These are phyloP conservation scores for Shinisaurus crocodilurus DNA, from an alignment of 2,113 vertebrate species.

Conservation along the genomic window DNA sequence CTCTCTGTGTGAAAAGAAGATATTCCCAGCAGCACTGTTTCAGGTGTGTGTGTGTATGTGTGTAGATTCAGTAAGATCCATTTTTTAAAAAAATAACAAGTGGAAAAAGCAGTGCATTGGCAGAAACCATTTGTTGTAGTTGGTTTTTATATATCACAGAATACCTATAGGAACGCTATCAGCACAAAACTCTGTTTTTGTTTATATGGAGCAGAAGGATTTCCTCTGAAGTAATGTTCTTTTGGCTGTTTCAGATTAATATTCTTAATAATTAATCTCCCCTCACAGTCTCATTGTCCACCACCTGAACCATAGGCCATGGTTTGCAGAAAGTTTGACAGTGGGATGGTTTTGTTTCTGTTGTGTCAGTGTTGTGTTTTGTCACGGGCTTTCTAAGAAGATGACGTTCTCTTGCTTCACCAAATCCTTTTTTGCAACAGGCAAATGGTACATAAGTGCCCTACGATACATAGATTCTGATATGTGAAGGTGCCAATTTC, in stretches of 20 bases:
- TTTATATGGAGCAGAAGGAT: background rate
- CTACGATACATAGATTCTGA: background rate
- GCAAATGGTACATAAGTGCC: background rate
- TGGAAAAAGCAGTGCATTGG: background rate
- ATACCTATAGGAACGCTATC: background rate
- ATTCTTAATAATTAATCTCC: background rate
- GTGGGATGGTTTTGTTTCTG: background rate
- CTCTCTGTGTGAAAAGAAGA: background rate
- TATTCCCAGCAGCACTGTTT: background rate
- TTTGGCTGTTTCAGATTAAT: background rate
- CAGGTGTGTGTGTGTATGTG: background rate
- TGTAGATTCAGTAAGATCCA: background rate
- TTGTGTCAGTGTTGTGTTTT: background rate
- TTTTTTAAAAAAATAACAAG: no score
- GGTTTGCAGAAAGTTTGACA: background rate
- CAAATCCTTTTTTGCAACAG: constrained; percentile 14
- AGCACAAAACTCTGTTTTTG: no score
- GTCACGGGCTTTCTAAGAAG: constrained; percentile 1
- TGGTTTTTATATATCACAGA: background rate
- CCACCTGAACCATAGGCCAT: background rate
- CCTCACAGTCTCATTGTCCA: background rate
- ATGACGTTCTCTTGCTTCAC: constrained; percentile 11
- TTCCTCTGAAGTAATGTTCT: background rate
- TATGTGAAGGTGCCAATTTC: constrained; percentile 26
- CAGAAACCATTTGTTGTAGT: background rate